phyloP scores from a whole-genome alignment of 2,113 vertebrate genomes.

The Empidonax alnorum region DNA sequence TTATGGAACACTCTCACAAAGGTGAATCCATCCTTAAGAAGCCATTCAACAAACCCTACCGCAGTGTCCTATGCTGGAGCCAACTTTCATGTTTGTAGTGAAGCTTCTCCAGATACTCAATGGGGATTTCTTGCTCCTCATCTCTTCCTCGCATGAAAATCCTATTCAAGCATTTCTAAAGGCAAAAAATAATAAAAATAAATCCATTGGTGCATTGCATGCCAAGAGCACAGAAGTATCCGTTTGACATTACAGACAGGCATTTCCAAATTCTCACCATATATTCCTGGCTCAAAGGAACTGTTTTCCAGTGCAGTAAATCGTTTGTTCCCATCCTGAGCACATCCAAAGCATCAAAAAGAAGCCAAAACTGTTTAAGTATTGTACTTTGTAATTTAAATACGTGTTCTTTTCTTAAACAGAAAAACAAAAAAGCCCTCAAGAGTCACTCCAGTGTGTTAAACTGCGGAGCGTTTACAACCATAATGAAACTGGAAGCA shows the following conservation, averaged over 20 bases:
- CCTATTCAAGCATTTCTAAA: constrained; percentile 88
- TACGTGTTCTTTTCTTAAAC: accelerated
- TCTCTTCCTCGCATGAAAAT: constrained; percentile 86
- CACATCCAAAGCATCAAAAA: not conserved
- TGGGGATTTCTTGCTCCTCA: constrained; percentile 91
- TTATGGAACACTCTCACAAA: not conserved
- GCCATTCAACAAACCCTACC: constrained; percentile 68
- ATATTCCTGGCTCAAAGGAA: not conserved
- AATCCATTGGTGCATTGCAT: not conserved
- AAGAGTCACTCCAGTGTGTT: not conserved
- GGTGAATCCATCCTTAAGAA: not conserved
- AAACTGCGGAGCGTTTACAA: not conserved
- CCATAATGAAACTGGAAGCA: not conserved
- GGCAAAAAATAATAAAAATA: not conserved
- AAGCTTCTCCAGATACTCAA: constrained; percentile 94
- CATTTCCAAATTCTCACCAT: not conserved
- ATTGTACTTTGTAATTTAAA: not conserved
- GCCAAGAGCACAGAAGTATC: not conserved
- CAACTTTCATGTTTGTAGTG: constrained; percentile 94
- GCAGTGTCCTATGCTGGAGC: constrained; percentile 89
- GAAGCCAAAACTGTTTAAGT: not conserved
- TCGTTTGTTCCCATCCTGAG: not conserved
- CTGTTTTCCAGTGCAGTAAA: not conserved
- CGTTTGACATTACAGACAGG: not conserved
- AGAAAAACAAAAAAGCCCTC: not conserved